These are phyloP conservation scores for Montipora sp. DNA, from an alignment of 64 coral and sea anemone species.

Conservation along the genomic window DNA sequence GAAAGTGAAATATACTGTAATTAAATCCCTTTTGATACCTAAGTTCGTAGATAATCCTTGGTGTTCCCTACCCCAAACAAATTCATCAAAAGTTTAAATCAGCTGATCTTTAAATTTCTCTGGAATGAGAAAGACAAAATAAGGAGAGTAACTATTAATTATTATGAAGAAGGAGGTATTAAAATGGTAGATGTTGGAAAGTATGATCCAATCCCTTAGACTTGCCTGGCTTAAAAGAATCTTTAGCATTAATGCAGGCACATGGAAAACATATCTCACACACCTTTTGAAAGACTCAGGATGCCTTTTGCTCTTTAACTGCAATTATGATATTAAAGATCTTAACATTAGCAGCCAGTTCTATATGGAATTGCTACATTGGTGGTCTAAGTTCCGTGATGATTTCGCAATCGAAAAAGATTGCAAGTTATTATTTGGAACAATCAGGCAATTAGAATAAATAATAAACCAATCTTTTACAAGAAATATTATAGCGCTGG, in stretches of 20 bases:
- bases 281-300: not conserved
- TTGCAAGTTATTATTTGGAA: not conserved
- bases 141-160: too few relatives aligned
- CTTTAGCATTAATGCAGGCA: not conserved
- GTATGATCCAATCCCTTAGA: too few relatives aligned
- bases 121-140: too few relatives aligned
- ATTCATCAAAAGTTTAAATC: too few relatives aligned
- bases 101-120: too few relatives aligned
- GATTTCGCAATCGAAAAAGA: not conserved
- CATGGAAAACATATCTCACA: conserved; percentile 8
- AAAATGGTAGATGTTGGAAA: too few relatives aligned
- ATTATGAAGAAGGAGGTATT: too few relatives aligned
- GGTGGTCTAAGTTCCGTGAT: not conserved
- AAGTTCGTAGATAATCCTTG: not conserved
- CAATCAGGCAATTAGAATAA: not conserved
- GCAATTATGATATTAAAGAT: not conserved
- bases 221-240: too few relatives aligned
- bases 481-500: too few relatives aligned
- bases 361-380: too few relatives aligned
- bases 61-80: not conserved
- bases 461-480: too few relatives aligned
- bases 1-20: not conserved
- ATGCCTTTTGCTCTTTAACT: too few relatives aligned
- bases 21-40: not conserved
- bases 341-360: not conserved